These are phyloP conservation scores for Grallaria varia DNA, from an alignment of 2,113 vertebrate genomes.

Conservation along the genomic window DNA sequence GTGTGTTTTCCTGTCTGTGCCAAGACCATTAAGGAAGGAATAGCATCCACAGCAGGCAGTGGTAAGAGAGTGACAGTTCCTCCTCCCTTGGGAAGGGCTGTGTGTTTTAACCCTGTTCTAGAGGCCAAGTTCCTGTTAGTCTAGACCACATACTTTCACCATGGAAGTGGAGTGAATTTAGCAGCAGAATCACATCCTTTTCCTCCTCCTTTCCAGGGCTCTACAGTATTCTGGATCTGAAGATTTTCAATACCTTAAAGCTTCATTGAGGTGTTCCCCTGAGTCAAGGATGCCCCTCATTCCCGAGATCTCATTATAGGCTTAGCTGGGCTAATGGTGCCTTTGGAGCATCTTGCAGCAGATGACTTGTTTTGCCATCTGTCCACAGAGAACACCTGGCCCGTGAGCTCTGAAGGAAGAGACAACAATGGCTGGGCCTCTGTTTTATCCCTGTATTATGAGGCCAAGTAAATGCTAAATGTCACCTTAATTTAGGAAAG, in stretches of 20 bases:
- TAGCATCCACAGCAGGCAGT: neutral
- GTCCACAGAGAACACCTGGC: neutral
- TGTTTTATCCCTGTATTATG: accelerated
- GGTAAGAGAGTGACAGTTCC: neutral
- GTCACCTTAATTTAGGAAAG: neutral
- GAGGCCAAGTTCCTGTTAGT: neutral
- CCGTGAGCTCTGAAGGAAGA: neutral
- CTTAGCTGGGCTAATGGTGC: neutral
- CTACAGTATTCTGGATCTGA: neutral
- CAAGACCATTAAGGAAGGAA: neutral
- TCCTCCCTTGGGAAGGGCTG: neutral
- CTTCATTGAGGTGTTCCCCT: neutral
- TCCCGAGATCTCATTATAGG: slow-evolving; percentile 1
- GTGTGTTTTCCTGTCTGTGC: neutral
- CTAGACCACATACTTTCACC: neutral
- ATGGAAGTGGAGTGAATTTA: neutral
- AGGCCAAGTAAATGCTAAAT: neutral
- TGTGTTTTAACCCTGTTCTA: neutral
- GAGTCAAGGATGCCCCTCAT: neutral
- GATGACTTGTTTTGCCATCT: slow-evolving; percentile 37
- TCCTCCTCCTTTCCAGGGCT: neutral
- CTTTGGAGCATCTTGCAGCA: neutral
- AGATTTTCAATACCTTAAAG: neutral
- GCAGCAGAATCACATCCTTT: neutral
- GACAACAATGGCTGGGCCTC: neutral